A percentile compares a stretch with the other conserved stretches of the same genome.
Conservation (phyloP, 30 jellyfish, hydroid and myxozoan genomes). For the Nemopilema nomurai region DNA sequence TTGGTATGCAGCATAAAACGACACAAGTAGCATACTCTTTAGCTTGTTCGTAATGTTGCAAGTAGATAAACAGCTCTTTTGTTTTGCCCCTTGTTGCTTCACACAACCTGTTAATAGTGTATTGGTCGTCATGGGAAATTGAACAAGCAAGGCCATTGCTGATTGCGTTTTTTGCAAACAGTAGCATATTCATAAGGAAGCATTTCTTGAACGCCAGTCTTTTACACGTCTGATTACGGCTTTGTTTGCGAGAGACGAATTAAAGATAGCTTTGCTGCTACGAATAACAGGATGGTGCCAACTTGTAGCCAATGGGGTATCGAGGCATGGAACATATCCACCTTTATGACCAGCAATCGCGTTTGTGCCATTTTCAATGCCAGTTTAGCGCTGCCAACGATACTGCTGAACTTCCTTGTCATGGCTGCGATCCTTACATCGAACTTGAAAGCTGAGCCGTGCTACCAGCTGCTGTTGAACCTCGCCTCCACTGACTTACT, state of each 20-base stretch:
- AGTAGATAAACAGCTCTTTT: not conserved
- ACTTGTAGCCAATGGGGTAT: conserved; percentile 28
- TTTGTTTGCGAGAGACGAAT: not conserved
- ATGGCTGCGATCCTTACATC: conserved; percentile 1
- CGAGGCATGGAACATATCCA: not conserved
- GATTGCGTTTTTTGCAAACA: no score
- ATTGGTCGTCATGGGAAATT: no score
- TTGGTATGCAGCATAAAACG: no score
- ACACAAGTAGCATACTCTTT: no score
- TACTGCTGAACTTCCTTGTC: not conserved
- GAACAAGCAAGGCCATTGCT: no score
- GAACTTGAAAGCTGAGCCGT: conserved; percentile 4
- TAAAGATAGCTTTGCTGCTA: not conserved
- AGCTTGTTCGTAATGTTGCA: no score
- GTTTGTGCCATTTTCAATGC: conserved; percentile 6
- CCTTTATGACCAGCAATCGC: not conserved
- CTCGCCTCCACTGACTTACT: conserved; percentile 31
- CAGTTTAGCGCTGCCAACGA: conserved; percentile 7
- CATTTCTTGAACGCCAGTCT: no score
- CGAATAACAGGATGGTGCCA: not conserved
- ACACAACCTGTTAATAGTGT: no score
- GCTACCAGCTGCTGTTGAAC: conserved; percentile 16
- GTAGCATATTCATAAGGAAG: no score
- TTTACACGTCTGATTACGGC: no score
- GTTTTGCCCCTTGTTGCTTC: no score